These are phyloP conservation scores for Dipus sagitta DNA, from an alignment of 2,797 vertebrate genomes.

Conservation along the genomic window DNA sequence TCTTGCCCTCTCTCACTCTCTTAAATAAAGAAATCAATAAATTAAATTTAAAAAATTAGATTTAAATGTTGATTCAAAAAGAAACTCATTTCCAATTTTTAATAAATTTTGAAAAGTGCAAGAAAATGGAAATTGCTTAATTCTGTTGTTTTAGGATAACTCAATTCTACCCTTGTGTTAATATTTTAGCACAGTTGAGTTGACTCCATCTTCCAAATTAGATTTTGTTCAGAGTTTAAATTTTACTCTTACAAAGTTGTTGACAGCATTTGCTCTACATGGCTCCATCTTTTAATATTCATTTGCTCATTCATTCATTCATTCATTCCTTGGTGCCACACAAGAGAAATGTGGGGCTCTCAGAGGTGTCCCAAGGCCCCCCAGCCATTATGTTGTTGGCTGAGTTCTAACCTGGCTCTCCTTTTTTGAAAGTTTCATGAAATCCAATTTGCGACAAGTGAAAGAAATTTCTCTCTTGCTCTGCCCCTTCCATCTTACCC, in stretches of 20 bases:
- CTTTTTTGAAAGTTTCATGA: background rate
- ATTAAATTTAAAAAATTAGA: background rate
- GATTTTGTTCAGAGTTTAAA: background rate
- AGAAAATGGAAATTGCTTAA: background rate
- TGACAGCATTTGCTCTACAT: too few species aligned
- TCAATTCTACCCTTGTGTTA: background rate
- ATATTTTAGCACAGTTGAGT: background rate
- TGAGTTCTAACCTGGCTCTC: background rate
- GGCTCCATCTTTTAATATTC: background rate
- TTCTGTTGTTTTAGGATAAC: background rate
- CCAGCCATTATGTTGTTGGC: background rate
- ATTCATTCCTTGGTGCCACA: too few species aligned
- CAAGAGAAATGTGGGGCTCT: background rate
- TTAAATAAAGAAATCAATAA: too few species aligned
- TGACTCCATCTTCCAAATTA: background rate
- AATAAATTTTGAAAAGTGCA: background rate
- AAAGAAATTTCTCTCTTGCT: background rate
- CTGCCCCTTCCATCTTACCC: background rate
- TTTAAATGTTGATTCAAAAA: slow-evolving; percentile 27
- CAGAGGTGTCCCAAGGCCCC: background rate
- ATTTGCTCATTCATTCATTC: background rate
- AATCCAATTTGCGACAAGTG: background rate
- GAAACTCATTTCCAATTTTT: slow-evolving; percentile 6
- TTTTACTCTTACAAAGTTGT: background rate
- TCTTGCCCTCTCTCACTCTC: too few species aligned